Conservation (phyloP, 2,888 invertebrate species). For the Disparrhopalites patrizii region DNA sequence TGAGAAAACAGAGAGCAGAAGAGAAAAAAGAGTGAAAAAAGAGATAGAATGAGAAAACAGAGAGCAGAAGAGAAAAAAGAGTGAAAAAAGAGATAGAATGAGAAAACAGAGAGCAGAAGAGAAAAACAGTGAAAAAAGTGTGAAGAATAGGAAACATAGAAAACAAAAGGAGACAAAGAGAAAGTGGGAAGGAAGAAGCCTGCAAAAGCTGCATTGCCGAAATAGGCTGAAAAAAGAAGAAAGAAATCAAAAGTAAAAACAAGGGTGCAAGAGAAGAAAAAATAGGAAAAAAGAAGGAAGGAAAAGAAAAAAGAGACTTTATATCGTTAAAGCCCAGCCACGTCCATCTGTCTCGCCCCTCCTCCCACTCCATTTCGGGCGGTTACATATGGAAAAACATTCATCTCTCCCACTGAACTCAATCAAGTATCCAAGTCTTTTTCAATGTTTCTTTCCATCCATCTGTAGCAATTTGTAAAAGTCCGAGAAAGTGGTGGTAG, state of each 20-base stretch:
- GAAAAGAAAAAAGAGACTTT: too few species aligned
- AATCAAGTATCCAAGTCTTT: slow-evolving; percentile 17
- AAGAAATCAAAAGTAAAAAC: too few species aligned
- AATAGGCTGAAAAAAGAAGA: too few species aligned
- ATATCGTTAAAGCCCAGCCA: too few species aligned
- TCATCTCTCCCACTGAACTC: slow-evolving; percentile 16
- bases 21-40: background rate
- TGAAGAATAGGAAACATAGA: background rate
- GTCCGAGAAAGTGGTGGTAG: slow-evolving; percentile 15
- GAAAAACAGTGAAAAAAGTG: background rate
- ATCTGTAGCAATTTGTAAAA: slow-evolving; percentile 20
- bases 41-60: background rate
- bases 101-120: background rate
- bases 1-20: background rate
- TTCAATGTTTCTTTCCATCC: slow-evolving; percentile 20
- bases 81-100: too few species aligned
- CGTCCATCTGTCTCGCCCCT: slow-evolving; percentile 17
- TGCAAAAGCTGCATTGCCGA: too few species aligned
- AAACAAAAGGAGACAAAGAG: background rate
- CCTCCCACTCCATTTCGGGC: too few species aligned
- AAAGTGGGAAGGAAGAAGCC: background rate
- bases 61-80: background rate
- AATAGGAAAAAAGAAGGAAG: too few species aligned
- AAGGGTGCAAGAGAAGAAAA: too few species aligned
- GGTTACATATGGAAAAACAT: slow-evolving; percentile 16